These are phyloP conservation scores for Ciconia boyciana DNA, from an alignment of 2,113 vertebrate genomes.

Conservation along the genomic window DNA sequence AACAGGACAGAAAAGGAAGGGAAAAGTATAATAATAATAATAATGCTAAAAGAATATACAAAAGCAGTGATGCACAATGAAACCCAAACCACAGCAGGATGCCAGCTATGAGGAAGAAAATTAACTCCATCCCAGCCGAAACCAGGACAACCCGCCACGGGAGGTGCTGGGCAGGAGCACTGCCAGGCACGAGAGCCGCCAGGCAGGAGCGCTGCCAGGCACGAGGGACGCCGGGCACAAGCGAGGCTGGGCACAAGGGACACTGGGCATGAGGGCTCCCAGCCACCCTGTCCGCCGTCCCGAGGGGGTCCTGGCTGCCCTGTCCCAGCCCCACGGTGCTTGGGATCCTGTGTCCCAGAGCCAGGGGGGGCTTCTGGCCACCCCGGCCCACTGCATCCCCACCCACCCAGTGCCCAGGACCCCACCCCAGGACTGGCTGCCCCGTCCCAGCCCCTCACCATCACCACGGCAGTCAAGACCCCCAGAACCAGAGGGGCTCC, in stretches of 20 bases:
- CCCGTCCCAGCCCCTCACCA: too few species aligned
- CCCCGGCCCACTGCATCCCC: not conserved
- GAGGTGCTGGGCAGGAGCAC: too few species aligned
- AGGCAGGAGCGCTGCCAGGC: too few species aligned
- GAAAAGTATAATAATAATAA: too few species aligned
- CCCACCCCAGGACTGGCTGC: not conserved
- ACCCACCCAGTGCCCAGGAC: not conserved
- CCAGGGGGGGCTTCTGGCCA: not conserved
- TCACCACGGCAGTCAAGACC: not conserved
- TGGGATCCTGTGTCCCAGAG: not conserved
- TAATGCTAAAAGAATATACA: too few species aligned
- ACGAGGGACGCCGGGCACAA: not conserved
- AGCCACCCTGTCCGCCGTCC: not conserved
- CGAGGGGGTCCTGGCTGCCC: not conserved
- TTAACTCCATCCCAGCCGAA: too few species aligned
- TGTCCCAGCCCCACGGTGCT: not conserved
- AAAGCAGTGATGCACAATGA: too few species aligned
- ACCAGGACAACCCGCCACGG: too few species aligned
- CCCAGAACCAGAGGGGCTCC: not conserved
- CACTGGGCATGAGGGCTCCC: not conserved
- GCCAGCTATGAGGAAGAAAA: too few species aligned
- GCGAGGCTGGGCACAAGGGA: not conserved
- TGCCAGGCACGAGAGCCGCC: too few species aligned
- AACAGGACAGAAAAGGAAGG: too few species aligned
- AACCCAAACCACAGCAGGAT: too few species aligned